Evolutionary conservation across 1,140 invertebrate genomes (phyloP).

Genomic region (Penaeus chinensis): DNA sequence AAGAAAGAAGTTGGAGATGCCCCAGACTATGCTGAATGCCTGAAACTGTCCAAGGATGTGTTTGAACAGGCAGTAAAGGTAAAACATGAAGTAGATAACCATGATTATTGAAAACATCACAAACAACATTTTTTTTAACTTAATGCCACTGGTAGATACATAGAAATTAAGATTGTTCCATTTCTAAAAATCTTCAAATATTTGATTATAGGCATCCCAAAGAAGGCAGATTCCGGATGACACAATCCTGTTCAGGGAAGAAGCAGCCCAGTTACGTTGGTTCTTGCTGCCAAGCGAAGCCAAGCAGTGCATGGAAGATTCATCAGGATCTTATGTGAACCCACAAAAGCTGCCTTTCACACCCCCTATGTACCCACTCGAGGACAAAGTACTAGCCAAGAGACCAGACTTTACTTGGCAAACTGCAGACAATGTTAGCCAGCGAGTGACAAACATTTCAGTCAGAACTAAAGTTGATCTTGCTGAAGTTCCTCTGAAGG

Average conservation of each 20-base stretch:
- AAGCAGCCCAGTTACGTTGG: constrained; percentile 81
- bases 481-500: background rate
- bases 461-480: background rate
- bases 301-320: constrained; percentile 64
- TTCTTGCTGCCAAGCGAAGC: constrained; percentile 80
- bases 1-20: constrained; percentile 73
- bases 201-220: constrained; percentile 74
- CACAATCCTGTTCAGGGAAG: constrained; percentile 77
- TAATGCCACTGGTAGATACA: no score
- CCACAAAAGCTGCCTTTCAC: constrained; percentile 14
- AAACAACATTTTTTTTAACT: background rate
- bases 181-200: constrained; percentile 18
- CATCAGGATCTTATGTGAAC: background rate
- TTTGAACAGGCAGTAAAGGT: constrained; percentile 82
- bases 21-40: constrained; percentile 32
- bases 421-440: background rate
- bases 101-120: no score
- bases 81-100: constrained; percentile 35
- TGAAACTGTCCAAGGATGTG: constrained; percentile 76
- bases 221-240: constrained; percentile 80
- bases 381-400: background rate
- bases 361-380: constrained; percentile 29
- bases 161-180: no score
- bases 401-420: constrained; percentile 49
- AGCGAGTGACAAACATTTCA: background rate